Conservation (phyloP, 1,140 invertebrate species). For the Drosophila aff. region DNA sequence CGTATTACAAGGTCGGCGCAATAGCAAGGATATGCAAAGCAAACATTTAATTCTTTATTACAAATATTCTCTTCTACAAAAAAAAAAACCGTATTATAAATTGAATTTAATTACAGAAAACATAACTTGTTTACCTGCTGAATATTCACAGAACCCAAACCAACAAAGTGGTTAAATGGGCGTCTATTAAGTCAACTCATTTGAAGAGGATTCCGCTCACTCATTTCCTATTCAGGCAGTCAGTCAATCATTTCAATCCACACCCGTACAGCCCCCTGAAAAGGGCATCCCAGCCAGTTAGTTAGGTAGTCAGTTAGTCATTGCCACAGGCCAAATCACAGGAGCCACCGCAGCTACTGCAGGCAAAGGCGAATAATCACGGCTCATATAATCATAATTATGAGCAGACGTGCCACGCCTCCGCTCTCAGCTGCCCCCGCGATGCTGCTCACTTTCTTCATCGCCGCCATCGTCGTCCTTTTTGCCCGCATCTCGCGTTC, state of each 20-base stretch:
- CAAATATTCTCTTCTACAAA: background rate
- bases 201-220: slow-evolving; percentile 13
- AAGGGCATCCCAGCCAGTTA: slow-evolving; percentile 16
- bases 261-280: slow-evolving; percentile 6
- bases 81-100: background rate
- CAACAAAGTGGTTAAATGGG: slow-evolving; percentile 9
- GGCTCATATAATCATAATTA: slow-evolving; percentile 74
- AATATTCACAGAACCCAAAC: background rate
- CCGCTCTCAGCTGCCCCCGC: slow-evolving; percentile 5
- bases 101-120: background rate
- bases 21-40: background rate
- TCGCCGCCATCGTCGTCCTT: background rate
- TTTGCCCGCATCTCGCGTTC: slow-evolving; percentile 46
- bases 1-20: slow-evolving; percentile 2
- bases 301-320: slow-evolving; percentile 60
- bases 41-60: background rate
- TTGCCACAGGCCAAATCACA: slow-evolving; percentile 56
- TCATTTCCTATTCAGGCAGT: slow-evolving; percentile 16
- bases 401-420: slow-evolving; percentile 38
- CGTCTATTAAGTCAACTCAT: slow-evolving; percentile 11
- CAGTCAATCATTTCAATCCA: slow-evolving; percentile 40
- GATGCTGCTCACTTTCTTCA: background rate
- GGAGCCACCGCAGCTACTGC: slow-evolving; percentile 19
- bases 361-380: slow-evolving; percentile 52
- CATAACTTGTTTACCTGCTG: background rate